Base-by-base conservation (phyloP, 1,140 invertebrate species). In the Pygmarrhopalites habei region DNA sequence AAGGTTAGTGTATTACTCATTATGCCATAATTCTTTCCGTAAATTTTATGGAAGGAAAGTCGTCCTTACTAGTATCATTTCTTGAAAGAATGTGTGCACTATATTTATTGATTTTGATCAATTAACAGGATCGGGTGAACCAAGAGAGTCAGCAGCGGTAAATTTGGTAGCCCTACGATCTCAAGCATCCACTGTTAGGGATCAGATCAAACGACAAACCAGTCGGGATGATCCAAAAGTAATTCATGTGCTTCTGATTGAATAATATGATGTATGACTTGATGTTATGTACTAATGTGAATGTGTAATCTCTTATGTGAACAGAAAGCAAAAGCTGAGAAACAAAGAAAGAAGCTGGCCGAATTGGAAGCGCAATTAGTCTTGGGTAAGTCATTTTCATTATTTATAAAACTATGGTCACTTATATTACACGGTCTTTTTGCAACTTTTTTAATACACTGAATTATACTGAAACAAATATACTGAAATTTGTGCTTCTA, bases 291-390 rank as follows among this genome's bases (percentile, higher is more conserved):
- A 17, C 12, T 55, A 49, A 26, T 61, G 51, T 52, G 43, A n/a
- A n/a, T n/a, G n/a, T n/a, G n/a, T n/a, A n/a, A n/a, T n/a, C n/a
- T n/a, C n/a, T n/a, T n/a, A 12, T 43, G 5, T 44, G 30, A 32
- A n/a, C n/a, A 71, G 69, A 71, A 71, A 64, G 56, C 65, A 15
- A 84, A 86, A 28, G 83, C 86, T 0, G 91, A 94, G 68, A 93
- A 93, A 72, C 85, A 90, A 72, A 80, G 88, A 35, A 93, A 93
- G 77, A 91, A 93, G 75, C 78, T 94, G 60, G 83, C 88, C 14
- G 91, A 93, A 75, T 76, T 93, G 41, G 91, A 95, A 76, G 89
- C 87, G 14, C 88, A 92, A 76, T 77, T 96, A 66, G 88, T 95
- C 52, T 78, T 95, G 68, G n/a, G n/a, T n/a, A n/a, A n/a, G n/a